Conservation (phyloP, 2,888 invertebrate genomes). For the Calliphora vomitoria region DNA sequence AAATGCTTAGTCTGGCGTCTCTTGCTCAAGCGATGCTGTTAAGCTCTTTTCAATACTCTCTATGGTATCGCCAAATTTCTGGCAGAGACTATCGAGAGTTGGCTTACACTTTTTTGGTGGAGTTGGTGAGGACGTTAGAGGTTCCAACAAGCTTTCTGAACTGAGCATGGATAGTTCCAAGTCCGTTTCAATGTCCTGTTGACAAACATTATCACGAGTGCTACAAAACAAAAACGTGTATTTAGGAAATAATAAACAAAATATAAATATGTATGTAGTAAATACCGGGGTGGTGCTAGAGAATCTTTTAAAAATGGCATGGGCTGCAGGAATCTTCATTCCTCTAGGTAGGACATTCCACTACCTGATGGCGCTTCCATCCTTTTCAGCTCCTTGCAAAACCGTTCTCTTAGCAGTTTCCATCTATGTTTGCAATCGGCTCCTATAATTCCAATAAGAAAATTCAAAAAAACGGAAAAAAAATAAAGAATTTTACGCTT, state of each 20-base stretch:
- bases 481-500: too few species aligned
- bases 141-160: background rate
- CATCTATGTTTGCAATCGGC: too few species aligned
- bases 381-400: too few species aligned
- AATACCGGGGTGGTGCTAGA: background rate
- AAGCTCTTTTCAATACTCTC: slow-evolving; percentile 10
- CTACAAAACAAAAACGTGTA: background rate
- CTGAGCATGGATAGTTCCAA: background rate
- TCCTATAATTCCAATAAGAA: too few species aligned
- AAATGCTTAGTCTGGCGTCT: background rate
- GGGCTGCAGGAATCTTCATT: background rate
- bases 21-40: background rate
- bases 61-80: slow-evolving; percentile 8
- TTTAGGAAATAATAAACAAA: background rate
- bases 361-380: background rate
- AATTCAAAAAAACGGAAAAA: too few species aligned
- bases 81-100: background rate
- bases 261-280: background rate
- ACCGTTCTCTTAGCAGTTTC: too few species aligned
- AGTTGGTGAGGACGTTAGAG: background rate
- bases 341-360: background rate
- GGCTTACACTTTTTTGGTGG: background rate
- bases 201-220: slow-evolving; percentile 9
- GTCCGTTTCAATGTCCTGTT: background rate
- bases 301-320: slow-evolving; percentile 1